These are phyloP conservation scores for Nothocercus nigrocapillus DNA, from an alignment of 2,113 vertebrate species.

Conservation along the genomic window DNA sequence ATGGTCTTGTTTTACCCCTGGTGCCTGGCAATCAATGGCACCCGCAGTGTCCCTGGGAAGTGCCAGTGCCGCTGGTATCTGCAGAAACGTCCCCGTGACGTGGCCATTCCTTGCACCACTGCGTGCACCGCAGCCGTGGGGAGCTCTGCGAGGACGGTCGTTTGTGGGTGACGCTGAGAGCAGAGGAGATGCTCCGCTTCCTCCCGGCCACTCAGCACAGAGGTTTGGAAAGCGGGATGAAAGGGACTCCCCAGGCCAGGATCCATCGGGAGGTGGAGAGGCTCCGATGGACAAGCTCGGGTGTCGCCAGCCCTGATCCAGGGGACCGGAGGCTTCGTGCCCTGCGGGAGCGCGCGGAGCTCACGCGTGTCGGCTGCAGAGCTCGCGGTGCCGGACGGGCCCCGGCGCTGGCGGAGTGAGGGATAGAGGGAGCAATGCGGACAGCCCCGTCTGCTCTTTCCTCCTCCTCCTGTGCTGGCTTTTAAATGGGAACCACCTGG, in stretches of 20 bases:
- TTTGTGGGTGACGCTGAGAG: not conserved
- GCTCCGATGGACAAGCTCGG: no score
- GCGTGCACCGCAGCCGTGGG: not conserved
- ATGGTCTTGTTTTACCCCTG: not conserved
- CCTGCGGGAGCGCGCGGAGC: not conserved
- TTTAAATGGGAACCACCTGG: no score
- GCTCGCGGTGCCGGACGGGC: not conserved
- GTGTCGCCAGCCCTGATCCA: no score
- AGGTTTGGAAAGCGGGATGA: no score
- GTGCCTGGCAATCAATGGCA: not conserved
- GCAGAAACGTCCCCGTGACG: fast-evolving
- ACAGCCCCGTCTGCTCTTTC: not conserved
- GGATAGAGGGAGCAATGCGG: not conserved
- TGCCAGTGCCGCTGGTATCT: not conserved
- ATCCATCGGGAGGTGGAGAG: no score
- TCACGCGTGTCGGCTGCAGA: fast-evolving
- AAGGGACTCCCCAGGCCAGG: no score
- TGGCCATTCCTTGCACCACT: not conserved
- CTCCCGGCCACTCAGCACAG: not conserved
- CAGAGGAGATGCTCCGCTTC: not conserved
- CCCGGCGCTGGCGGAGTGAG: no score
- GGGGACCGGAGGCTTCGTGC: no score
- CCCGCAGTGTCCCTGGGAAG: no score
- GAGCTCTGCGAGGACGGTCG: not conserved
- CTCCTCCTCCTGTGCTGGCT: not conserved